A percentile compares a stretch with the other conserved stretches of the same genome.
Evolutionary conservation across 2,888 invertebrate genomes (phyloP).

Genomic region (Nematopogon swammerdamellus): DNA sequence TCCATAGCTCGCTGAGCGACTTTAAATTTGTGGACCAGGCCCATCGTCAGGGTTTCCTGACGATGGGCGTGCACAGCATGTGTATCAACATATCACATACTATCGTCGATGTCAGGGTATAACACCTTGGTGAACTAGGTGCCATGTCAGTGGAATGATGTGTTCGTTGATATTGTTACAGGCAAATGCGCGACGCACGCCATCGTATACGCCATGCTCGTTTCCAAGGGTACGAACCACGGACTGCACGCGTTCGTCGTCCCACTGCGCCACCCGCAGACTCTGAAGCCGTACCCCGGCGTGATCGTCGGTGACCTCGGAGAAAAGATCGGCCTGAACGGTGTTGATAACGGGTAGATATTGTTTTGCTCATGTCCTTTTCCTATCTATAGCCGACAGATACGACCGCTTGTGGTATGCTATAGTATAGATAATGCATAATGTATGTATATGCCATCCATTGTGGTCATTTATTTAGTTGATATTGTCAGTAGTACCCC

Average conservation of each 20-base stretch:
- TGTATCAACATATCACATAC: too few relatives aligned
- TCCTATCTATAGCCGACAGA: background rate
- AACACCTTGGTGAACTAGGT: too few relatives aligned
- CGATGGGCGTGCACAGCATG: too few relatives aligned
- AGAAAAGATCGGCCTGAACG: constrained; percentile 87
- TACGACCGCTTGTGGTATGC: background rate
- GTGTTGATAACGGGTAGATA: constrained; percentile 86
- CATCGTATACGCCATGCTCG: constrained; percentile 83
- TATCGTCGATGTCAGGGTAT: too few relatives aligned
- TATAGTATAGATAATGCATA: background rate
- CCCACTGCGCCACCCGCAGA: constrained; percentile 73
- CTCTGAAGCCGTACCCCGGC: constrained; percentile 70
- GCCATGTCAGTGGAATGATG: too few relatives aligned
- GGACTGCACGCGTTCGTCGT: constrained; percentile 90
- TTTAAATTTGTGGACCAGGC: too few relatives aligned
- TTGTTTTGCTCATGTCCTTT: background rate
- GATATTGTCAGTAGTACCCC: too few relatives aligned
- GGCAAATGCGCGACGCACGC: constrained; percentile 84
- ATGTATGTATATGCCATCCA: too few relatives aligned
- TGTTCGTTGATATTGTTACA: too few relatives aligned
- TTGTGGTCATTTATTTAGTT: too few relatives aligned
- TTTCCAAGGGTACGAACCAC: constrained; percentile 74
- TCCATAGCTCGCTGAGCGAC: too few relatives aligned
- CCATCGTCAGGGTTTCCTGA: too few relatives aligned
- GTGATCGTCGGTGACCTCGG: constrained; percentile 90